These are phyloP conservation scores for Ylistrum balloti DNA, from an alignment of 1,140 invertebrate genomes.

Conservation along the genomic window DNA sequence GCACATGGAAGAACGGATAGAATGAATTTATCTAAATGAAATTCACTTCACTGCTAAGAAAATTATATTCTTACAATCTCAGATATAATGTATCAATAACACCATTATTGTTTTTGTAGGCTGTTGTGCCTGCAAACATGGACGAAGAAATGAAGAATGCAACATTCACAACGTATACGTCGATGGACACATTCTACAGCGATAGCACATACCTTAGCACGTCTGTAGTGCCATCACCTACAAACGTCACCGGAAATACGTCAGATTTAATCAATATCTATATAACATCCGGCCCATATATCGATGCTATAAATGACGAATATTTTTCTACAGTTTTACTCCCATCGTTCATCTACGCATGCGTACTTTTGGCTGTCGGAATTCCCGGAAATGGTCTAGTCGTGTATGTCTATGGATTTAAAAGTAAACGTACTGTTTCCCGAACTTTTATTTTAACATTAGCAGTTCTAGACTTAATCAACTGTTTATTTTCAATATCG, in stretches of 20 bases:
- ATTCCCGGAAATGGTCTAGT: not conserved
- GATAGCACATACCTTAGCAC: not conserved
- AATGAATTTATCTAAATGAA: no score
- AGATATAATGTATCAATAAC: no score
- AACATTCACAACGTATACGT: not conserved
- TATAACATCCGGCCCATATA: not conserved
- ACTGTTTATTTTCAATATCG: not conserved
- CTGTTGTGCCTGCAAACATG: not conserved
- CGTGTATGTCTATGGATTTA: not conserved
- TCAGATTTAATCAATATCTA: not conserved
- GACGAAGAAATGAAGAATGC: not conserved
- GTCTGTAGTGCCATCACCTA: not conserved
- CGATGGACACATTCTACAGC: no score
- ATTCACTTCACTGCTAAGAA: no score
- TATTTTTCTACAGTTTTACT: not conserved
- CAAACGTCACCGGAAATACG: not conserved
- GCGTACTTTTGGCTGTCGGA: not conserved
- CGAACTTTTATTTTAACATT: not conserved
- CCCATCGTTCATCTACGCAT: not conserved
- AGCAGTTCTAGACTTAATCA: not conserved
- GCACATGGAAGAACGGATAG: no score
- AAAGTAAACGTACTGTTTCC: not conserved
- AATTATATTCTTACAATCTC: no score
- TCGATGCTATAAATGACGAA: not conserved
- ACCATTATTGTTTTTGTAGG: not conserved